These are phyloP conservation scores for Drosophila multiciliata DNA, from an alignment of 2,888 invertebrate genomes.

Conservation along the genomic window DNA sequence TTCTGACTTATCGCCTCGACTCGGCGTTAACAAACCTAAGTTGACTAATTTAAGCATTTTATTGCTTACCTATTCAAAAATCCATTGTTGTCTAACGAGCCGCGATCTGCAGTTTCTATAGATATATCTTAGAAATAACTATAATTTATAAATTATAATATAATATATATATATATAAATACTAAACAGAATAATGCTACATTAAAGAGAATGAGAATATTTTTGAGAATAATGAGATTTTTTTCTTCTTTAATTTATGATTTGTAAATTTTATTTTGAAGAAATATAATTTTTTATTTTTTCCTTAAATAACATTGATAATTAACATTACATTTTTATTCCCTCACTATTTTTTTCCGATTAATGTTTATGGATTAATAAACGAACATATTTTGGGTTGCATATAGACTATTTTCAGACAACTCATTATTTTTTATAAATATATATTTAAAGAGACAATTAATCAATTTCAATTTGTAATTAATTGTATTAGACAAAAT, in stretches of 20 bases:
- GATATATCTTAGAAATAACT: neutral
- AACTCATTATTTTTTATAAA: too few species aligned
- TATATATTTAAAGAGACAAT: too few species aligned
- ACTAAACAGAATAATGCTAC: neutral
- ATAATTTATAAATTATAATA: too few species aligned
- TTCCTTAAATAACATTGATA: neutral
- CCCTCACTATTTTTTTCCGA: neutral
- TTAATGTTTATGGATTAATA: neutral
- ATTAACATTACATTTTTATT: neutral
- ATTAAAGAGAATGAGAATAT: neutral
- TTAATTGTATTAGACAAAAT: too few species aligned
- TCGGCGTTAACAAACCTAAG: slow-evolving; percentile 30
- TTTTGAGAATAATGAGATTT: too few species aligned
- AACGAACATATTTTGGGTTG: neutral
- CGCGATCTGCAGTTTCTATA: neutral
- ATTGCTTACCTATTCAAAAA: slow-evolving; percentile 10
- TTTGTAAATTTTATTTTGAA: neutral
- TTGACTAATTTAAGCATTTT: slow-evolving; percentile 36
- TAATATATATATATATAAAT: too few species aligned
- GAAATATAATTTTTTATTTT: too few species aligned
- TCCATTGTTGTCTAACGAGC: neutral
- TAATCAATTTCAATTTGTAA: too few species aligned
- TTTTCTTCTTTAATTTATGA: neutral
- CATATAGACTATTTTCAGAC: neutral
- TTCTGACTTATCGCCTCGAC: neutral